These are phyloP conservation scores for Nansenia antarctica DNA, from an alignment of 2,113 vertebrate genomes.

Conservation along the genomic window DNA sequence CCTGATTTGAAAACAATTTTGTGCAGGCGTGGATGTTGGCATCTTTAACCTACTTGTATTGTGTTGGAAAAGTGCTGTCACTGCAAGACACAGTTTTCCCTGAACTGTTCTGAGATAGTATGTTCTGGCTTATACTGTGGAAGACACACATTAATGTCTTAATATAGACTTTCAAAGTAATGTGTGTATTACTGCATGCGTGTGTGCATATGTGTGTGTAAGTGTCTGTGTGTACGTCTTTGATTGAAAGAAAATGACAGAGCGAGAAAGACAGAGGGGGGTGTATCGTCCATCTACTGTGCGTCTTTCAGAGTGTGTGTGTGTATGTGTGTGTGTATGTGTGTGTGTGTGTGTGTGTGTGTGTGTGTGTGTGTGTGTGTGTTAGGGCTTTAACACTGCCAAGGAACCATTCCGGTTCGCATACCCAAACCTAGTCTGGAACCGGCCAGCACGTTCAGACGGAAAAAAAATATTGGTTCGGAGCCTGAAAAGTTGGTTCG, in stretches of 20 bases:
- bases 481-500: too few species aligned
- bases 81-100: conserved; percentile 33
- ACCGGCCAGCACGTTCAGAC: too few species aligned
- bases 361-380: not conserved
- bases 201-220: not conserved
- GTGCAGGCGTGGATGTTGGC: conserved; percentile 2
- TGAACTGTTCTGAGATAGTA: conserved; percentile 24
- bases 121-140: conserved; percentile 24
- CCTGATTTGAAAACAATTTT: not conserved
- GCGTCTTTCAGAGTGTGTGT: not conserved
- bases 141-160: conserved; percentile 30
- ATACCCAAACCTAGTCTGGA: too few species aligned
- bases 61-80: conserved; percentile 44
- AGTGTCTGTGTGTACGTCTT: not conserved
- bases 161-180: conserved; percentile 5
- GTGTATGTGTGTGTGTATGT: not conserved
- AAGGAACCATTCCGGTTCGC: too few species aligned
- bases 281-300: too few species aligned
- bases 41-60: conserved; percentile 36
- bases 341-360: not conserved
- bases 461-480: too few species aligned
- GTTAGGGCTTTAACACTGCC: too few species aligned
- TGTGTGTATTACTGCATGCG: not conserved
- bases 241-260: too few species aligned
- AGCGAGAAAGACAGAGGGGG: too few species aligned